These are phyloP conservation scores for Melanotaenia nigrans DNA, from an alignment of 2,797 vertebrate species.

Conservation along the genomic window DNA sequence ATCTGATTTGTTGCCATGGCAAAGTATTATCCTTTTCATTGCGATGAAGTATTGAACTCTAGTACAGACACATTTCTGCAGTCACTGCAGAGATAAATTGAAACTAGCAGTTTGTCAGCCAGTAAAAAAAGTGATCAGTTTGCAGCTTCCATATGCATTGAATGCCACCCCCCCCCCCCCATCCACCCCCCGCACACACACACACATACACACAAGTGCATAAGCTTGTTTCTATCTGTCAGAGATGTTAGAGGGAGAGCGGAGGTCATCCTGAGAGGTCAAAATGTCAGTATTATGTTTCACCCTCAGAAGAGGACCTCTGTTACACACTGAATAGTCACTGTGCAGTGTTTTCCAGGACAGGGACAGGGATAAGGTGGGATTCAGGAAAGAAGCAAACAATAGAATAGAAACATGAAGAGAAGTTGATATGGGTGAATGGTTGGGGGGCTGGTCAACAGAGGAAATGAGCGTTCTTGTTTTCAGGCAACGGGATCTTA, in stretches of 20 bases:
- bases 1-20: background rate
- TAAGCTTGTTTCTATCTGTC: conserved; percentile 66
- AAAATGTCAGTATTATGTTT: conserved; percentile 70
- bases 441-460: conserved; percentile 8
- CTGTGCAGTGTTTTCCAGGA: conserved; percentile 43
- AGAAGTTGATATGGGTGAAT: conserved; percentile 25
- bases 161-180: conserved; percentile 12
- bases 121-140: conserved; percentile 32
- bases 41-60: background rate
- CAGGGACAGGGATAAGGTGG: conserved; percentile 15
- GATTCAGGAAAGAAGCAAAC: conserved; percentile 41
- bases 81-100: background rate
- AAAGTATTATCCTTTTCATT: conserved; percentile 5
- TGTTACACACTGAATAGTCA: conserved; percentile 64
- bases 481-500: conserved; percentile 50
- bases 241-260: conserved; percentile 53
- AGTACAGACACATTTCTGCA: background rate
- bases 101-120: background rate
- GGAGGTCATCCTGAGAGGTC: conserved; percentile 66
- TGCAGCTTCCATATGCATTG: conserved; percentile 15
- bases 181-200: too few species aligned
- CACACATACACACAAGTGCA: conserved; percentile 1
- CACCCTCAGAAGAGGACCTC: conserved; percentile 67
- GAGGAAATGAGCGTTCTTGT: conserved; percentile 56
- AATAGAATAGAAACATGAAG: conserved; percentile 27